phyloP scores from a whole-genome alignment of 2,797 vertebrate species.

The Microcaecilia unicolor region DNA sequence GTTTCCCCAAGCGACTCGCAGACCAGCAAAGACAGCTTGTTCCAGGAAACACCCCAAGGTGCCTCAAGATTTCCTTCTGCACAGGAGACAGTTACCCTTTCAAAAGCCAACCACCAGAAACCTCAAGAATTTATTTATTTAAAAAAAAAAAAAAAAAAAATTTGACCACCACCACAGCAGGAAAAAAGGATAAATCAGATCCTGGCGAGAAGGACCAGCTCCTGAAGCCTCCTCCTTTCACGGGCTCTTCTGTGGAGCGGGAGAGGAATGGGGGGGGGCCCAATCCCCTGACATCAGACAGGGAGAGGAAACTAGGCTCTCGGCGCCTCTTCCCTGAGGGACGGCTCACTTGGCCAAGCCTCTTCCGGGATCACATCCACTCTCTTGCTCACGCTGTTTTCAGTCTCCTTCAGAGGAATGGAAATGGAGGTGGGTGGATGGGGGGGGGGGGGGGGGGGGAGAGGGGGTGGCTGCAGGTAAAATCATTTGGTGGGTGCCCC shows the following conservation, averaged over 20 bases:
- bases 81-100: no score
- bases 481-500: neutral
- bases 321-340: no score
- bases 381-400: no score
- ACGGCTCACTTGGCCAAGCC: constrained; percentile 13
- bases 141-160: neutral
- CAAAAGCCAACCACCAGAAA: neutral
- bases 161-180: constrained; percentile 30
- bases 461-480: constrained; percentile 7
- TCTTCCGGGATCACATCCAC: constrained; percentile 24
- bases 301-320: neutral
- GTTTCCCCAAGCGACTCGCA: no score
- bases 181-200: constrained; percentile 37
- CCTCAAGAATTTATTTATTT: neutral
- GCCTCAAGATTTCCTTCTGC: no score
- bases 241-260: neutral
- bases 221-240: neutral
- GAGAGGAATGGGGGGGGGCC: neutral
- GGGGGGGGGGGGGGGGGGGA: constrained; percentile 26
- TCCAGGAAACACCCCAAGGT: no score
- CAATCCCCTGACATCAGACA: constrained; percentile 11
- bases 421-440: constrained; percentile 24
- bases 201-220: constrained; percentile 7
- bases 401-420: constrained; percentile 27
- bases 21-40: no score